Conservation (phyloP, 2,888 invertebrate species). For the Onthophagus sagittarius region DNA sequence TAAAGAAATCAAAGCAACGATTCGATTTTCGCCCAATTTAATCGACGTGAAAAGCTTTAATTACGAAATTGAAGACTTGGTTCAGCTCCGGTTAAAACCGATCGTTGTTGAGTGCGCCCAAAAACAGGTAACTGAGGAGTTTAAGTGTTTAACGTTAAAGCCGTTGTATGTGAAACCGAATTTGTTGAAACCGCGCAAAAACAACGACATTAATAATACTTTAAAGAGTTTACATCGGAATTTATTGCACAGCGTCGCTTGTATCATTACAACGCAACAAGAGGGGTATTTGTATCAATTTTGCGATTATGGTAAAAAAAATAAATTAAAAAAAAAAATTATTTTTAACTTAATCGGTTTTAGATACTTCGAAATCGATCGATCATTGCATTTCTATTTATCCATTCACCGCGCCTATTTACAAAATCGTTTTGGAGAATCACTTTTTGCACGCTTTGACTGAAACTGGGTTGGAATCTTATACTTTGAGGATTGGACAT, state of each 20-base stretch:
- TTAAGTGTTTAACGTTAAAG: constrained; percentile 52
- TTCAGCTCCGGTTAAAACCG: constrained; percentile 50
- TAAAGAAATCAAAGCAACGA: constrained; percentile 48
- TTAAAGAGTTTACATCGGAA: constrained; percentile 56
- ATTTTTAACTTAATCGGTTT: too few relatives aligned
- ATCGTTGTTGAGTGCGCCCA: constrained; percentile 44
- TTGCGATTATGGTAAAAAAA: too few relatives aligned
- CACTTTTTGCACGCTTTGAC: constrained; percentile 71
- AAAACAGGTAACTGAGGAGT: constrained; percentile 50
- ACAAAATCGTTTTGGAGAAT: constrained; percentile 63
- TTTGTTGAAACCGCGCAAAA: constrained; percentile 28
- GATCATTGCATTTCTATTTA: constrained; percentile 61
- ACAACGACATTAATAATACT: constrained; percentile 34
- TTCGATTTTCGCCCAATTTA: constrained; percentile 43
- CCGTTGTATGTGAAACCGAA: constrained; percentile 48
- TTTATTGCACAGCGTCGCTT: constrained; percentile 58
- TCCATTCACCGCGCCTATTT: constrained; percentile 68
- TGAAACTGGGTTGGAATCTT: constrained; percentile 71
- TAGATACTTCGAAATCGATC: constrained; percentile 36
- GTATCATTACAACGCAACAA: constrained; percentile 61
- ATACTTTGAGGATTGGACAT: constrained; percentile 64
- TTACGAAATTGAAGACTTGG: constrained; percentile 48
- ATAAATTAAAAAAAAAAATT: too few relatives aligned
- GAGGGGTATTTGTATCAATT: constrained; percentile 74
- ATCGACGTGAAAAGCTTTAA: constrained; percentile 24